These are phyloP conservation scores for Blera fallax DNA, from an alignment of 2,888 invertebrate species.

Conservation along the genomic window DNA sequence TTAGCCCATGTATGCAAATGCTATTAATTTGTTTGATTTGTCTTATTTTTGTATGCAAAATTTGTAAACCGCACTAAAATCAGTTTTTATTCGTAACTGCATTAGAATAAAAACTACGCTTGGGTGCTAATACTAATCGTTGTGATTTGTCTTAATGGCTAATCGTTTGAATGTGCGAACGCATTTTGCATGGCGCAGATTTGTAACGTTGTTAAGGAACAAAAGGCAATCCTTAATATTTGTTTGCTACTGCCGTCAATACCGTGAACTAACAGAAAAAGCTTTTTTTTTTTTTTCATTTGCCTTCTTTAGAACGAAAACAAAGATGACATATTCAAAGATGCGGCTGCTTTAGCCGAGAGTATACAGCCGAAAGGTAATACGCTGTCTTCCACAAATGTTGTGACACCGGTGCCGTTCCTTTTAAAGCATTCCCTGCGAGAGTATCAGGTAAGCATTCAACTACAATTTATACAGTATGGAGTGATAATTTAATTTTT, in stretches of 20 bases:
- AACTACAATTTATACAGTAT: background rate
- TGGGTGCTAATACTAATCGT: conserved; percentile 78
- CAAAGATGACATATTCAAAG: conserved; percentile 90
- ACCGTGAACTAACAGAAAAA: background rate
- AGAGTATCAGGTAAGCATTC: conserved; percentile 87
- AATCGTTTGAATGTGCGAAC: conserved; percentile 51
- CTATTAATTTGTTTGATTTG: background rate
- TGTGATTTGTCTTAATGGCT: conserved; percentile 45
- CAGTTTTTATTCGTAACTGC: conserved; percentile 78
- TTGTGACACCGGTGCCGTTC: conserved; percentile 96
- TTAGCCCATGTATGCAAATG: background rate
- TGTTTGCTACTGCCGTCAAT: background rate
- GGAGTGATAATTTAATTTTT: too few species aligned
- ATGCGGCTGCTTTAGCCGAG: conserved; percentile 96
- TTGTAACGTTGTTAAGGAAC: conserved; percentile 67
- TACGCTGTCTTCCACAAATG: conserved; percentile 96
- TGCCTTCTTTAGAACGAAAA: conserved; percentile 77
- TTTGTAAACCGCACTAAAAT: conserved; percentile 76
- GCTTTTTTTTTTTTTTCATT: too few species aligned
- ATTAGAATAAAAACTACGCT: conserved; percentile 80
- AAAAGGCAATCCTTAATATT: background rate
- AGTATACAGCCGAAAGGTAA: conserved; percentile 99
- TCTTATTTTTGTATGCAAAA: background rate
- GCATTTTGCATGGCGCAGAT: conserved; percentile 27
- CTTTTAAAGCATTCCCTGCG: conserved; percentile 94